Evolutionary conservation across 2,113 vertebrate species (phyloP).

Genomic region (Illadopsis cleaveri): DNA sequence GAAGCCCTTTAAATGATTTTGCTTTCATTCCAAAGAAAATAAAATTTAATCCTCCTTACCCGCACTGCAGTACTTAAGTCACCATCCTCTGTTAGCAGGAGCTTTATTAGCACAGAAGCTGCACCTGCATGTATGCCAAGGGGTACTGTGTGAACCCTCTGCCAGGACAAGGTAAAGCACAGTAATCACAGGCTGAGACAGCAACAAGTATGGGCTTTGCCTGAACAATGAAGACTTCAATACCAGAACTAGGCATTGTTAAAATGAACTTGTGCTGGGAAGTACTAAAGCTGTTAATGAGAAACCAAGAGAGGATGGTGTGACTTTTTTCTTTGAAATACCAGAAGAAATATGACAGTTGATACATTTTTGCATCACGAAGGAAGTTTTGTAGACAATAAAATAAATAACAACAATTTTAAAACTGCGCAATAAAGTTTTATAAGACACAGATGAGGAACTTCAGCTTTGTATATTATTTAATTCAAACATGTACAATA

Average conservation of each 20-base stretch:
- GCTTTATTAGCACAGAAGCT: background rate
- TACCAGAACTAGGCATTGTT: background rate
- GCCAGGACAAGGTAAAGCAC: background rate
- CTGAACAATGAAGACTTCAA: background rate
- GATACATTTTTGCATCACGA: background rate
- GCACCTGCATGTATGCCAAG: background rate
- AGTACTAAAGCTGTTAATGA: background rate
- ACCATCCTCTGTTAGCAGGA: background rate
- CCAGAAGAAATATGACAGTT: background rate
- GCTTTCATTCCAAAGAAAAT: background rate
- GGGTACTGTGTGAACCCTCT: background rate
- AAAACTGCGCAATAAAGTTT: constrained; percentile 38
- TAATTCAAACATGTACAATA: constrained; percentile 68
- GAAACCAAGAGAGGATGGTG: background rate
- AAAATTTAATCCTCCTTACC: background rate
- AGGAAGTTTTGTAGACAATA: background rate
- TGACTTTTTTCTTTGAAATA: background rate
- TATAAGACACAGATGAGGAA: constrained; percentile 30
- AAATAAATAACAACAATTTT: background rate
- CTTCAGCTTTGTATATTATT: constrained; percentile 64
- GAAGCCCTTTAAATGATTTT: background rate
- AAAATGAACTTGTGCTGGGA: background rate
- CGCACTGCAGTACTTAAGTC: background rate
- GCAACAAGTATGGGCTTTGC: background rate
- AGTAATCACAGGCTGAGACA: background rate